Conservation (phyloP, 2,797 vertebrate genomes). For the Ciconia nigra region DNA sequence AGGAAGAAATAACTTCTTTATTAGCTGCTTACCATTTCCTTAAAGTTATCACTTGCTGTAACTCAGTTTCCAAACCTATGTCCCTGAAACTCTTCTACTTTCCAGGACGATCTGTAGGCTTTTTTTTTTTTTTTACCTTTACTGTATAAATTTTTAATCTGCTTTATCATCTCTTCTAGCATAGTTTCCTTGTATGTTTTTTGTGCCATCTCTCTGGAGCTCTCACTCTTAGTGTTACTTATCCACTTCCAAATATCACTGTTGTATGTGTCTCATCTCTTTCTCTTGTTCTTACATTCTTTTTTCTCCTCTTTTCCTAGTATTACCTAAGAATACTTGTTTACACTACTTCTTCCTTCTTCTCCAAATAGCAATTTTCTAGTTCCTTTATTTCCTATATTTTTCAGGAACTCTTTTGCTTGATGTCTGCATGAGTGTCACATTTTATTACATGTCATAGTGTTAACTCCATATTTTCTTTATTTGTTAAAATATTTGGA, state of each 20-base stretch:
- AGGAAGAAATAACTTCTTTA: background rate
- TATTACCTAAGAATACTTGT: background rate
- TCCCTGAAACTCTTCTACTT: background rate
- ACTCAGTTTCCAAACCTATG: background rate
- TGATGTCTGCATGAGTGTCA: background rate
- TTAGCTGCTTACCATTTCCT: background rate
- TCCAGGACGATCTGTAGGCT: background rate
- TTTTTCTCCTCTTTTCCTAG: background rate
- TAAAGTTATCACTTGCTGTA: background rate
- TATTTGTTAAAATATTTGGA: background rate
- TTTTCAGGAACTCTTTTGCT: background rate
- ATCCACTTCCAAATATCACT: background rate
- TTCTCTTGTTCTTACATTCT: background rate
- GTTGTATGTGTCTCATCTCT: background rate
- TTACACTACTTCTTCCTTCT: background rate
- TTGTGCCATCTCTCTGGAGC: background rate
- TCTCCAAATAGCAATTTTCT: background rate
- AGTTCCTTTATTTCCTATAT: background rate
- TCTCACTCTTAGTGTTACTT: background rate
- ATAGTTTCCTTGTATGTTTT: background rate
- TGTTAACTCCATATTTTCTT: background rate
- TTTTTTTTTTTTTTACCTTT: background rate
- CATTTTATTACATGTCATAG: background rate
- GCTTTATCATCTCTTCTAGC: background rate
- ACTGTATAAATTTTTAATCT: background rate